phyloP scores from a whole-genome alignment of 2,797 vertebrate species.

The Tangara arthus region DNA sequence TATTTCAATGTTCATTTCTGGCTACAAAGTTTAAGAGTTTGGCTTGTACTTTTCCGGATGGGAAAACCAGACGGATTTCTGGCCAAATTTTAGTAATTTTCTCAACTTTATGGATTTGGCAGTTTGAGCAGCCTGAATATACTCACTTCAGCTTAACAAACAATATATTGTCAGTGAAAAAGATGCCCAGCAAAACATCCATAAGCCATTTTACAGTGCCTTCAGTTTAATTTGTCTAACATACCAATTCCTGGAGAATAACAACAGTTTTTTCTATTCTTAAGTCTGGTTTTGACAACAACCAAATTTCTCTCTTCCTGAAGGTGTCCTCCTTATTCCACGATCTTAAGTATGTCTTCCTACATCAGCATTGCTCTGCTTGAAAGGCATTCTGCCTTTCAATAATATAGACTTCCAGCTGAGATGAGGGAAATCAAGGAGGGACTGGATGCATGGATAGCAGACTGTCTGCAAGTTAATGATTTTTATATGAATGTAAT shows the following conservation, averaged over 20 bases:
- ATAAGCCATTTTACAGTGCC: not conserved
- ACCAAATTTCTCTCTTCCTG: not conserved
- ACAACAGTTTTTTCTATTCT: not conserved
- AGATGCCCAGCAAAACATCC: not conserved
- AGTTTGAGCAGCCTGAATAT: not conserved
- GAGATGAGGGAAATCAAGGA: not conserved
- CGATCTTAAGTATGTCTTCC: not conserved
- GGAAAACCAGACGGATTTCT: not conserved
- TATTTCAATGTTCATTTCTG: not conserved
- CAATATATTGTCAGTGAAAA: not conserved
- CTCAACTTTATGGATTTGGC: not conserved
- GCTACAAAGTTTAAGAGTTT: not conserved
- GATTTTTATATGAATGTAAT: not conserved
- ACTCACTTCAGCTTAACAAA: slow-evolving; percentile 2
- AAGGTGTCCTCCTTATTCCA: not conserved
- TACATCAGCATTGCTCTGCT: not conserved
- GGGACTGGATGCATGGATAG: not conserved
- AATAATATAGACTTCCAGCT: not conserved
- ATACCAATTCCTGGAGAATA: not conserved
- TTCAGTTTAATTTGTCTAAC: not conserved
- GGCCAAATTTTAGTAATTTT: not conserved
- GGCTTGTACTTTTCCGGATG: not conserved
- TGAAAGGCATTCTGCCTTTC: not conserved
- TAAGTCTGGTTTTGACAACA: not conserved
- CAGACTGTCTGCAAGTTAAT: not conserved